Evolutionary conservation across 2,888 invertebrate species (phyloP).

Genomic region (Phytoseiulus persimilis): DNA sequence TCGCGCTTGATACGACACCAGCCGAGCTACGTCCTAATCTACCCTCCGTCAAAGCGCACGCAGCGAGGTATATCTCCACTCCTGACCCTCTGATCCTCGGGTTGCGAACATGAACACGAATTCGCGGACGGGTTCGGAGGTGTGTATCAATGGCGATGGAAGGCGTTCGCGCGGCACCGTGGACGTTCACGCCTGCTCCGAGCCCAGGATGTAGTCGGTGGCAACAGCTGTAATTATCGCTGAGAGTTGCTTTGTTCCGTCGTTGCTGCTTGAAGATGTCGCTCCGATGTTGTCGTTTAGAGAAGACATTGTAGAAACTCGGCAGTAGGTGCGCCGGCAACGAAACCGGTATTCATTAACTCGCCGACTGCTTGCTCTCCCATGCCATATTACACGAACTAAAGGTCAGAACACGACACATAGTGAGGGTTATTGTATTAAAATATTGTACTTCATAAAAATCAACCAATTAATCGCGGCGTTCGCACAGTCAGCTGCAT

Average conservation of each 20-base stretch:
- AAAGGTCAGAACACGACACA: background rate
- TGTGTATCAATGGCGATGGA: background rate
- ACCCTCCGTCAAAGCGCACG: background rate
- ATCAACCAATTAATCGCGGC: background rate
- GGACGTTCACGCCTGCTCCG: background rate
- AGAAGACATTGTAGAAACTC: background rate
- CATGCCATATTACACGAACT: background rate
- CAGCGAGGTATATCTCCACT: background rate
- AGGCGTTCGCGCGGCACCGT: background rate
- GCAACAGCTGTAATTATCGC: background rate
- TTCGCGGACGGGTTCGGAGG: background rate
- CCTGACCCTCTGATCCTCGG: no score
- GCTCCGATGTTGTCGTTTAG: background rate
- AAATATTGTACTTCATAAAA: background rate
- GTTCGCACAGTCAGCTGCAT: background rate
- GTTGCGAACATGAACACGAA: no score
- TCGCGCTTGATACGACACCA: background rate
- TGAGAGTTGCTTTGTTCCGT: background rate
- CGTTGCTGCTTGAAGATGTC: background rate
- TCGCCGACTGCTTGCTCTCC: background rate
- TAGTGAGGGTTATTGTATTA: background rate
- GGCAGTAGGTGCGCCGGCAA: background rate
- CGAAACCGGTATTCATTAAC: background rate
- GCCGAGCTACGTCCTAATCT: background rate
- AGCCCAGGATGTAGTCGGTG: background rate